Base-by-base conservation (phyloP, 2,797 vertebrate species). In the Limosa lapponica region DNA sequence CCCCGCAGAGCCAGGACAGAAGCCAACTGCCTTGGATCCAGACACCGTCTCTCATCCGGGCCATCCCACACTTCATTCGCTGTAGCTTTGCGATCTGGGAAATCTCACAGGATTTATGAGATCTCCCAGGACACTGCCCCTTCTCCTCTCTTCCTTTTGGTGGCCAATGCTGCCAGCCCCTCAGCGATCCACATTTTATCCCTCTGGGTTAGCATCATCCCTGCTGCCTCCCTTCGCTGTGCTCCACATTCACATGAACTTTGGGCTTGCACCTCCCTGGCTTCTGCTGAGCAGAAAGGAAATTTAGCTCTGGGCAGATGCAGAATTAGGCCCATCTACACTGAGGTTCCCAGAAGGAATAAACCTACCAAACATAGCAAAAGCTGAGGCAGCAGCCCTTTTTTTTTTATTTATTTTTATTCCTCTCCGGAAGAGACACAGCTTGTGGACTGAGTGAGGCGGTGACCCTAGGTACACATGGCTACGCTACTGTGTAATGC, bases 121-220 rank as follows among this genome's bases (percentile, higher is more conserved):
- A 23, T 19, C 52, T 66, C 48, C 36, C 24, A 25, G 32, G 24
- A 62, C n/a, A 5, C 34, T 36, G 61, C 2, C n/a, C 43, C 37
- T 55, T 75, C 30, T 80, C n/a, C 43, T 41, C 36, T 34, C 72
- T 16, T 82, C 27, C 20, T 37, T 54, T 27, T 10, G 48, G 73
- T 4, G 3, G 34, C 15, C 54, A 24, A 4, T 13, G 51, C 34
- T 5, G 2, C 58, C 62, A 77, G 54, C 6, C 19, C n/a, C 34
- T 37, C 51, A n/a, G 23, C 0, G 0, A 77, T 9, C 27, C 58
- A 64, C 0, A 0, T 19, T 27, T 39, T 41, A 57, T 28, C 16
- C 17, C 43, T 57, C 44, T 34, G 57, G 8, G 16, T 4, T 71
- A 54, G 70, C 61, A 39, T 14, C 20, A 44, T 12, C 41, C 41